Evolutionary conservation across 2,113 vertebrate species (phyloP), one percentile per base, ranked within the genome.

Genomic region (Heliornis fulica): DNA sequence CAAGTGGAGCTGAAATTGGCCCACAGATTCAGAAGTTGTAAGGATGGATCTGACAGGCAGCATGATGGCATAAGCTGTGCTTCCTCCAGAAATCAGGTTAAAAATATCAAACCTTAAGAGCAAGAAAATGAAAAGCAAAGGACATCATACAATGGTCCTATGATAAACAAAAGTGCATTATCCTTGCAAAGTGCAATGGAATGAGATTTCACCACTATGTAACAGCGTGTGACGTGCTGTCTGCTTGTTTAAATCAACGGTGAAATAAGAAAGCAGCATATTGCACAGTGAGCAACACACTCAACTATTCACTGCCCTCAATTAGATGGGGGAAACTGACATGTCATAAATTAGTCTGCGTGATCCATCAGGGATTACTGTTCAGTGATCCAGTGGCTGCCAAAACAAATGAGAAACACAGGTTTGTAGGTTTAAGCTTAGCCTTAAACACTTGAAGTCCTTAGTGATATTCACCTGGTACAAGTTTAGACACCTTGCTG

Each of bases 31-130:
- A 76, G 78, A 90, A 88, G 46, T 50, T 89, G 65, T 46, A 82
- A 93, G 65, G 26, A 83, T 16, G 19, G 50, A 90, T 22, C 11
- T 93, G 66, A 76, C 45, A 75, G 65, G 66, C 17, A 80, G 28
- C n/a, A 38, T 45, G 34, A 74, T 23, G 34, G 50, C 1, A 0
- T 80, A 51, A 93, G 45, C 26, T 32, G 71, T 61, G 57, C 65
- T 90, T 92, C 38, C 45, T 85, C 65, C 43, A 41, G 63, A 85
- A 94, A 61, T n/a, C 11, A 80, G 71, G 50, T 54, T 88, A 68
- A 92, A 95, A 96, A 81, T 71, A 71, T 10, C 60, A 84, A 78
- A 78, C 43, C 40, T 94, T 94, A 93, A 94, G 94, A 95, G 50
- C 36, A 82, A 70, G 72, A 90, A 93, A 93, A 84, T 29, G 8